phyloP scores from a whole-genome alignment of 2,113 vertebrate species.

The Lagopus muta region DNA sequence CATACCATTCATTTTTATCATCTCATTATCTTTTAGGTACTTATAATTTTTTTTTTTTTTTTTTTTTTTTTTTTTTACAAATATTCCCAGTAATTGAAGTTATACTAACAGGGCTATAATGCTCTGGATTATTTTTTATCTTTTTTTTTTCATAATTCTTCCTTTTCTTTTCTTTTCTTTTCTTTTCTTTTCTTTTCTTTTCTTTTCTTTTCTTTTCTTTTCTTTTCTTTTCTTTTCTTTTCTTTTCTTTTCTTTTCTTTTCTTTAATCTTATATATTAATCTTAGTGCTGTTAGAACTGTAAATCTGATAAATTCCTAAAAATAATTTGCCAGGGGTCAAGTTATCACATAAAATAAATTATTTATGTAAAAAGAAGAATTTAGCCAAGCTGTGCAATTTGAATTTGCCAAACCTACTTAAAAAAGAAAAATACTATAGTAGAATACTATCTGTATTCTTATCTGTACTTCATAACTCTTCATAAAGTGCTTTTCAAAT shows the following conservation, averaged over 20 bases:
- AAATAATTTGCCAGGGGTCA: not conserved
- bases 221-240: not conserved
- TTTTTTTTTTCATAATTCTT: not conserved
- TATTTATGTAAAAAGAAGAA: not conserved
- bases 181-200: not conserved
- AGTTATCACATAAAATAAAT: not conserved
- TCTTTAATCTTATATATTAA: not conserved
- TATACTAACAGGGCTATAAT: not conserved
- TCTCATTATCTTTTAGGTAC: slow-evolving; percentile 33
- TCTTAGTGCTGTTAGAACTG: not conserved
- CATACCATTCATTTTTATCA: slow-evolving; percentile 37
- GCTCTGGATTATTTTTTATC: rapidly evolving
- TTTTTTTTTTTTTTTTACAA: not conserved
- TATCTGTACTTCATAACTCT: not conserved
- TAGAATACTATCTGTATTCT: not conserved
- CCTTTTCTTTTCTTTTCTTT: not conserved
- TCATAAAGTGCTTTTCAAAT: not conserved
- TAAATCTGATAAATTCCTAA: not conserved
- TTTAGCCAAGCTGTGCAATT: not conserved
- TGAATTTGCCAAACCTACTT: not conserved
- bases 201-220: not conserved
- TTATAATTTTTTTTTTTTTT: slow-evolving; percentile 7
- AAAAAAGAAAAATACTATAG: not conserved
- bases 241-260: not conserved
- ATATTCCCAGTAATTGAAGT: not conserved